Conservation (phyloP, 2,797 vertebrate species). For the Natrix natrix region DNA sequence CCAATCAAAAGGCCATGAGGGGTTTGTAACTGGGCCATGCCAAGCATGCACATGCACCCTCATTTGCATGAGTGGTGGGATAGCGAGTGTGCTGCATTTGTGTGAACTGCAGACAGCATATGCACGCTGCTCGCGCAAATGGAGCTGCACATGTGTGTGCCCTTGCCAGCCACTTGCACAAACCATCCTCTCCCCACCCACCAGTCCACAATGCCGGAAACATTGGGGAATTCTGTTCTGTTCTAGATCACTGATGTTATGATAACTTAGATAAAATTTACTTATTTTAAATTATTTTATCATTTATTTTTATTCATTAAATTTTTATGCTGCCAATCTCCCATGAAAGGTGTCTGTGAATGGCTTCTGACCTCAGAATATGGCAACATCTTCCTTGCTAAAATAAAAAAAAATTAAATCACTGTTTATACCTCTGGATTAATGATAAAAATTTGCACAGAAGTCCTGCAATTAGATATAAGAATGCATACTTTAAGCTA, state of each 20-base stretch:
- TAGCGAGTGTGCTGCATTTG: neutral
- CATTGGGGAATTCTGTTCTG: slow-evolving; percentile 18
- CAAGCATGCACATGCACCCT: neutral
- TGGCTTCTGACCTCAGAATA: slow-evolving; percentile 53
- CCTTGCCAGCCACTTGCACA: neutral
- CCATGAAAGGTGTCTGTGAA: neutral
- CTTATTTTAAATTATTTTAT: slow-evolving; percentile 53
- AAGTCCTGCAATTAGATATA: slow-evolving; percentile 65
- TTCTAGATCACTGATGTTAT: slow-evolving; percentile 53
- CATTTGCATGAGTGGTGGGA: neutral
- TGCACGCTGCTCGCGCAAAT: neutral
- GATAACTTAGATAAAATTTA: slow-evolving; percentile 59
- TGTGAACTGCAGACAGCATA: neutral
- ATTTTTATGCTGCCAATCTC: neutral
- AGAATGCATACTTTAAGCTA: slow-evolving; percentile 56
- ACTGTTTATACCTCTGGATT: slow-evolving; percentile 57
- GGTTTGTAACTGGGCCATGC: neutral
- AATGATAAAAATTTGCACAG: slow-evolving; percentile 57
- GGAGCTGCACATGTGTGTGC: neutral
- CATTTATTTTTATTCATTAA: neutral
- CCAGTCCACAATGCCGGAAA: neutral
- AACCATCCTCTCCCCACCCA: neutral
- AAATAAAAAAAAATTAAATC: slow-evolving; percentile 54
- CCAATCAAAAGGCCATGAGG: neutral
- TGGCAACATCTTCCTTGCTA: slow-evolving; percentile 58